A percentile compares a stretch with the other conserved stretches of the same genome.
phyloP scores from a whole-genome alignment of 2,888 invertebrate genomes.

The Aplocera efformata region DNA sequence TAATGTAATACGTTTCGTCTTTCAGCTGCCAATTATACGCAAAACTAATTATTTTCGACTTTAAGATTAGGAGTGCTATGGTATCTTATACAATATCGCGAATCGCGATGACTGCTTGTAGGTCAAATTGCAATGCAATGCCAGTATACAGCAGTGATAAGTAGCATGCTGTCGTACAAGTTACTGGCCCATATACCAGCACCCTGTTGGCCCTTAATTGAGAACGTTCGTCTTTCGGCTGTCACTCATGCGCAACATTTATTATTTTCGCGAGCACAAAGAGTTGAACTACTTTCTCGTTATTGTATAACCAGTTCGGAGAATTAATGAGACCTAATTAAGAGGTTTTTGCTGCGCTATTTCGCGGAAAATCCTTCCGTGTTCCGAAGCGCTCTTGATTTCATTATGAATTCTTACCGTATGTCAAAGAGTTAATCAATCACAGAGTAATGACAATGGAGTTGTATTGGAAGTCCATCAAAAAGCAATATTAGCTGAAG shows the following conservation, averaged over 20 bases:
- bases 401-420: slow-evolving; percentile 15
- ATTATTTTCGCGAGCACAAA: slow-evolving; percentile 46
- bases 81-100: no score
- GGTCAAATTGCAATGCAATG: no score
- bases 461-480: no score
- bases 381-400: slow-evolving; percentile 23
- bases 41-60: no score
- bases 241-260: slow-evolving; percentile 40
- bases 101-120: no score
- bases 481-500: no score
- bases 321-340: slow-evolving; percentile 49
- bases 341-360: slow-evolving; percentile 34
- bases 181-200: no score
- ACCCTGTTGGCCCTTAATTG: slow-evolving; percentile 33
- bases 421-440: slow-evolving; percentile 13
- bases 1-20: no score
- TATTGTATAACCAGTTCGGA: slow-evolving; percentile 42
- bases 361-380: slow-evolving; percentile 34
- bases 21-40: no score
- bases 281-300: slow-evolving; percentile 44
- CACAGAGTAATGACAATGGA: slow-evolving; percentile 3
- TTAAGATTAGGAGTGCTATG: no score
- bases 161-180: no score
- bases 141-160: no score
- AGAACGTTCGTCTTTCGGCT: slow-evolving; percentile 39